Evolutionary conservation across 2,888 invertebrate species (phyloP).

Genomic region (Lepidocyrtinus sp.): DNA sequence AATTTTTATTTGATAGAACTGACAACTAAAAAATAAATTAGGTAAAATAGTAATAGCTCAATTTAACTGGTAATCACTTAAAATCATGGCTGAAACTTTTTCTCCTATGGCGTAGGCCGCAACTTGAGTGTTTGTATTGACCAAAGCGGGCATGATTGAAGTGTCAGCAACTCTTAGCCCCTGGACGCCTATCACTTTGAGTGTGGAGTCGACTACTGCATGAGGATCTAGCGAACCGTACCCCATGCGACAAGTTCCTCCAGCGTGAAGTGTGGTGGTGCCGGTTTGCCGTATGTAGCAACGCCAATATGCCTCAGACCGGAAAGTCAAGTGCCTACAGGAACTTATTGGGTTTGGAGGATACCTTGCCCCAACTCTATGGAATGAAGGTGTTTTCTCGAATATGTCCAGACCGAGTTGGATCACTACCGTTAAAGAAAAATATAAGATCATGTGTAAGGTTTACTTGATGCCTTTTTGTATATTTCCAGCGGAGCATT

Average conservation of each 20-base stretch:
- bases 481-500: background rate
- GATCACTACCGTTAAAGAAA: no score
- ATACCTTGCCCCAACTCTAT: conserved; percentile 21
- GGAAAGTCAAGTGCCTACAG: conserved; percentile 15
- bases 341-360: background rate
- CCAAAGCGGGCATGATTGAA: background rate
- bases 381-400: conserved; percentile 22
- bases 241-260: conserved; percentile 29
- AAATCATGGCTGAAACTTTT: background rate
- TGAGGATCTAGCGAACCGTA: background rate
- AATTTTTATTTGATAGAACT: no score
- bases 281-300: conserved; percentile 21
- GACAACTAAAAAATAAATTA: no score
- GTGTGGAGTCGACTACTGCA: conserved; percentile 24
- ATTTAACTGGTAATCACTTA: no score
- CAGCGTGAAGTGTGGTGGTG: background rate
- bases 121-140: background rate
- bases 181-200: background rate
- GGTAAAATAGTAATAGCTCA: no score
- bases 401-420: background rate
- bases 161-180: background rate
- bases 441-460: no score
- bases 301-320: conserved; percentile 33
- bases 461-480: no score
- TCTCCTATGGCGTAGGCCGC: background rate